Evolutionary conservation across 2,888 invertebrate species (phyloP).

Genomic region (Abscondita cerata): DNA sequence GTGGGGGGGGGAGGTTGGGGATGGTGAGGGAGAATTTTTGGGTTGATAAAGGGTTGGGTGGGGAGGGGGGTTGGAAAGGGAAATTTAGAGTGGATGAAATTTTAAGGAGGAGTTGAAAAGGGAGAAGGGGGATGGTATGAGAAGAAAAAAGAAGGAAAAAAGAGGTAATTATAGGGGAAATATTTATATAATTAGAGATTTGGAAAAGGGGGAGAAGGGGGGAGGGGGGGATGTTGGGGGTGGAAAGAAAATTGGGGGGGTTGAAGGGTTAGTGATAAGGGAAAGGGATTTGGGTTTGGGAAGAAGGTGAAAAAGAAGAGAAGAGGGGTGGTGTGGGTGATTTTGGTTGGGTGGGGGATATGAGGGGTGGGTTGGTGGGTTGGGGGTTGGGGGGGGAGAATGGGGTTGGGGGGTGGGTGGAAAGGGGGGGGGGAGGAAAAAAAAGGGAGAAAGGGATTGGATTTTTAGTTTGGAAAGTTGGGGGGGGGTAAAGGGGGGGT

Average conservation of each 20-base stretch:
- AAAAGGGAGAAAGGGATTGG: background rate
- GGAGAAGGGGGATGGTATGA: no score
- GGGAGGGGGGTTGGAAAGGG: no score
- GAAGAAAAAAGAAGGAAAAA: no score
- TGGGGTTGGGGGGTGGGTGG: background rate
- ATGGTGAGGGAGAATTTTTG: no score
- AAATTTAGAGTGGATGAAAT: no score
- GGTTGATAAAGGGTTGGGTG: no score
- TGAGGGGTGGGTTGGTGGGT: background rate
- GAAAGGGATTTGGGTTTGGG: background rate
- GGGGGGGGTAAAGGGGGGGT: background rate
- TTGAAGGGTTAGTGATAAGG: background rate
- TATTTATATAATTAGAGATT: background rate
- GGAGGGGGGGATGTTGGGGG: background rate
- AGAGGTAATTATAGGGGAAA: no score
- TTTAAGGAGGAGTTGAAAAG: no score
- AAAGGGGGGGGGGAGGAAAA: background rate
- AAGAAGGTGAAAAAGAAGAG: background rate
- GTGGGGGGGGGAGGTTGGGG: no score
- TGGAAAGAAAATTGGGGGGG: background rate
- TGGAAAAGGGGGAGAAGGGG: background rate
- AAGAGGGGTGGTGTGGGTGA: background rate
- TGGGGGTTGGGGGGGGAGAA: background rate
- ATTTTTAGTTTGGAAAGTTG: background rate
- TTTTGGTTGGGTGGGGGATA: background rate